phyloP scores from a whole-genome alignment of 2,797 vertebrate species.

The Steatocranus sp. region DNA sequence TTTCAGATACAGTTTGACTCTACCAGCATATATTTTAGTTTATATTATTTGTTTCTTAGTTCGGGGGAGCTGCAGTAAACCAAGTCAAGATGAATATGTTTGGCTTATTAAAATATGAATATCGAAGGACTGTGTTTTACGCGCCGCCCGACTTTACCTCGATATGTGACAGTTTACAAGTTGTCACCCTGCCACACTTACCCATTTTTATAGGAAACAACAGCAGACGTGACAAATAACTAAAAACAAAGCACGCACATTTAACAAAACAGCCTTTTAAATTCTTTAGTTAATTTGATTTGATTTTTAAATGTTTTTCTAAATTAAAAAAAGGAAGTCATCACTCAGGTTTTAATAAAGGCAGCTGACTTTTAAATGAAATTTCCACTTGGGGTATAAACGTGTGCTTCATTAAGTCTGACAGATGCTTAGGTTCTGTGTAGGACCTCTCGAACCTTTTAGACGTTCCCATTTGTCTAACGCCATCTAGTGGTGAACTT shows the following conservation, averaged over 20 bases:
- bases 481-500: slow-evolving; percentile 62
- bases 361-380: neutral
- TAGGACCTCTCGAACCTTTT: neutral
- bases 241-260: neutral
- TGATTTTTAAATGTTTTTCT: neutral
- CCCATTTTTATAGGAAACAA: neutral
- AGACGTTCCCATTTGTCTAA: slow-evolving; percentile 9
- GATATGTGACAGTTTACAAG: neutral
- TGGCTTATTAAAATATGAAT: neutral
- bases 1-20: neutral
- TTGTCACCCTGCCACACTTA: neutral
- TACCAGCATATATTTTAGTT: neutral
- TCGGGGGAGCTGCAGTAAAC: neutral
- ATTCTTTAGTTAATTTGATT: neutral
- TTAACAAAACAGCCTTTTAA: neutral
- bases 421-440: neutral
- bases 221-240: neutral
- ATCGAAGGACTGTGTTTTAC: neutral
- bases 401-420: neutral
- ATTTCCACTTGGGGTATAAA: neutral
- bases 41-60: neutral
- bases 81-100: neutral
- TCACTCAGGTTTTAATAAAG: neutral
- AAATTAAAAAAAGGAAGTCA: neutral
- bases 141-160: neutral